A percentile compares a stretch with the other conserved stretches of the same genome.
phyloP scores from a whole-genome alignment of 2,797 vertebrate genomes.

The Aldrovandia affinis region DNA sequence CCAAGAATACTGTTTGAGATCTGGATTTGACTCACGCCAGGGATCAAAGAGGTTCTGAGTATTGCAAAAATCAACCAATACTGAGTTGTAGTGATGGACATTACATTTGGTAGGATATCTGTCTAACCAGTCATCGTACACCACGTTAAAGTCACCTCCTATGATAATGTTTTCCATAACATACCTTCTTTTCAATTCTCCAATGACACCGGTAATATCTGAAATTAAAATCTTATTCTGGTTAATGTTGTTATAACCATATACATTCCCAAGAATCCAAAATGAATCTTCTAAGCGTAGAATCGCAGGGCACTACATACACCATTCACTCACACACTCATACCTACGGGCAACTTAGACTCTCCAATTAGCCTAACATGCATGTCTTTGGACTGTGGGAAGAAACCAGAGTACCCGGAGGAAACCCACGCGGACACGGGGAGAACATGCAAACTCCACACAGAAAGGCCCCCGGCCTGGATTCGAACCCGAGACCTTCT shows the following conservation, averaged over 20 bases:
- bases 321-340: too few species aligned
- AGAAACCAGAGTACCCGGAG: too few species aligned
- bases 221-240: background rate
- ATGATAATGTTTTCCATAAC: background rate
- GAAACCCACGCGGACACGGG: too few species aligned
- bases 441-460: too few species aligned
- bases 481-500: too few species aligned
- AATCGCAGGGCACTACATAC: too few species aligned
- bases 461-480: too few species aligned
- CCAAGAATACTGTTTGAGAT: background rate
- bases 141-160: background rate
- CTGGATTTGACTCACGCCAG: background rate
- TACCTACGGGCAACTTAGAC: too few species aligned
- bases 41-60: background rate
- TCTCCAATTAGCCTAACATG: too few species aligned
- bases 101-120: background rate
- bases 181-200: background rate
- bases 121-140: background rate
- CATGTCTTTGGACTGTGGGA: too few species aligned
- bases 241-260: background rate
- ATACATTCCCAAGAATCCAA: conserved; percentile 12
- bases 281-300: background rate
- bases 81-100: background rate
- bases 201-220: background rate
- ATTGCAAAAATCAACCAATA: background rate